Base-by-base conservation (phyloP, 2,888 invertebrate species). In the Polymixis lichenea region DNA sequence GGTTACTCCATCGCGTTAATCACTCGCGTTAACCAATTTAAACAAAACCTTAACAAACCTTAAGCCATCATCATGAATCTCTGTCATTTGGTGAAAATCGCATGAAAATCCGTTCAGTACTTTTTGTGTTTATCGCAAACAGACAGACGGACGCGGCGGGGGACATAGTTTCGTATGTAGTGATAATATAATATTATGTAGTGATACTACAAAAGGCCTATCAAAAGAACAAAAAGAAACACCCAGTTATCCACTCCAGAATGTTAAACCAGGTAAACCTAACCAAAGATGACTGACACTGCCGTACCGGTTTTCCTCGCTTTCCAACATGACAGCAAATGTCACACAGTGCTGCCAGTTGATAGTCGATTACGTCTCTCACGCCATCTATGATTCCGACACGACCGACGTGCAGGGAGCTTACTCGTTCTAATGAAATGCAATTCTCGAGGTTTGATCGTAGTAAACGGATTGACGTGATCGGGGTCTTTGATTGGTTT, bases 381-480 rank as follows among this genome's bases (percentile, higher is more conserved):
- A 84, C 78, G 75, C 72, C 77, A 80, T 86, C 76, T 84, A 76
- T 73, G 85, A 76, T 77, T 65, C 68, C 43, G 64, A 25, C 70
- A 56, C 43, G 75, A 74, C 46, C 13, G 74, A 78, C 66, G 74
- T 64, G 65, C 51, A 65, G 32, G 75, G 25, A 58, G 25, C 55
- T 86, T 78, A 64, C 56, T 70, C 32, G 49, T 53, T 60, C 43
- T 79, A 79, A 86, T 82, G 60, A 70, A 82, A 78, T 84, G 75
- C 77, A 79, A 65, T 82, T 84, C 74, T 69, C 43, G 43, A 49
- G 25, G 66, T 80, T 75, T 80, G 67, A 74, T 78, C 73, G 74
- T 74, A 78, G 85, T 73, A 84, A 84, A 78, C 22, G 66, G 43
- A 74, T 79, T 75, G 86, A 80, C 64, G 25, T 79, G 64, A 82